Evolutionary conservation across 30 jellyfish, hydroid and myxozoan genomes (phyloP), one percentile per base, ranked within the genome.

Genomic region (Cassiopea xamachana): DNA sequence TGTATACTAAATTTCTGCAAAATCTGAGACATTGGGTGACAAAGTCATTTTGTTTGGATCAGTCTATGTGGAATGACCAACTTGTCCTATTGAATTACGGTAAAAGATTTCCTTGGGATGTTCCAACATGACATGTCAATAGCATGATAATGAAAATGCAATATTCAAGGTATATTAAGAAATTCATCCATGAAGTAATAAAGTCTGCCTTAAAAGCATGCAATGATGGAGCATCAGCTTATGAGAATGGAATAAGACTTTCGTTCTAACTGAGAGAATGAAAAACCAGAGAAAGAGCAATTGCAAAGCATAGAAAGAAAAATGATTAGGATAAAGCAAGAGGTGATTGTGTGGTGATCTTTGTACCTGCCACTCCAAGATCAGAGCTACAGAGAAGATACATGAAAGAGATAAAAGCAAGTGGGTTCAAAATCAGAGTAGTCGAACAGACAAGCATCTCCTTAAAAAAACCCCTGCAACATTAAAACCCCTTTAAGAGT

Each of bases 181-280:
- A 79, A 1, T 79, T 79, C 51, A 75, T 75, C 19, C 51, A 79
- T 76, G 87, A 79, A 51, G 59, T 79, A 17, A 76, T 79, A 45
- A 79, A 79, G 19, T 79, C 87, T 49, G 87, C 87, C 67, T 48
- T 79, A 1, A 79, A 79, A 49, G 75, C 87, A 51, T 79, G 51
- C 51, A 69, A 79, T 58, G 87, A 79, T 75, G 51, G 61, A 17
- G n/a, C 12, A 10, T 58, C 73, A 14, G 67, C 51, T 27, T 75
- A 46, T 79, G 75, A 79, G 67, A 45, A 17, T 43, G 85, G 68
- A 75, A 48, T 17, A 75, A 45, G 85, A 2, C 85, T 68, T 1
- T 48, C 46, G 68, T 8, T n/a, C 68, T 7, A 68, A 43, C 87
- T 48, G 87, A 27, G 15, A 17, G 77, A 44, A 76, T 79, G 87